Evolutionary conservation across 2,113 vertebrate genomes (phyloP).

Genomic region (Tichodroma muraria): DNA sequence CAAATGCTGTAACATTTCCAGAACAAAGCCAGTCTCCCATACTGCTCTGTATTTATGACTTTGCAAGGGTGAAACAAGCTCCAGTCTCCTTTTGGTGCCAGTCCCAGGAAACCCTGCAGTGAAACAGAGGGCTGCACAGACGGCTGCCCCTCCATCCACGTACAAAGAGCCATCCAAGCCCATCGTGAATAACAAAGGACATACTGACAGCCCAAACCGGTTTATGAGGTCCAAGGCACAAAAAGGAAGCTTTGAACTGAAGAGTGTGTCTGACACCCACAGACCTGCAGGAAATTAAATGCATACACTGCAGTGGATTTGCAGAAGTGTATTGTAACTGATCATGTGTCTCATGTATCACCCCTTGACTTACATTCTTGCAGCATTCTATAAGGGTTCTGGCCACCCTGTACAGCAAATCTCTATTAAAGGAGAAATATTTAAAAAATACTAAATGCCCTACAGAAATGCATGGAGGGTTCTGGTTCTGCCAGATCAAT

Average conservation of each 20-base stretch:
- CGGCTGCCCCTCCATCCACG: conserved; percentile 2
- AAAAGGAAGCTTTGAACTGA: neutral
- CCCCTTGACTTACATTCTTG: neutral
- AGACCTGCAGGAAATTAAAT: neutral
- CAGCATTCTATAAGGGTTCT: neutral
- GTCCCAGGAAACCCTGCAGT: neutral
- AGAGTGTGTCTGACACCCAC: neutral
- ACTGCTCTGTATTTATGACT: neutral
- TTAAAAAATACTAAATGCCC: neutral
- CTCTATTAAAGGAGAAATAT: neutral
- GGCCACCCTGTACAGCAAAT: neutral
- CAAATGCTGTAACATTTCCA: neutral
- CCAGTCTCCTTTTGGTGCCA: neutral
- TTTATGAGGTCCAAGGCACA: neutral
- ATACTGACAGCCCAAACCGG: neutral
- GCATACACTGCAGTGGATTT: neutral
- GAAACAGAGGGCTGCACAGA: conserved; percentile 42
- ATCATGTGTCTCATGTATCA: accelerated
- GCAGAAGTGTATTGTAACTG: neutral
- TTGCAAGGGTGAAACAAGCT: neutral
- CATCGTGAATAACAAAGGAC: neutral
- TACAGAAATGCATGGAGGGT: neutral
- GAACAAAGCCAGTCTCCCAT: neutral
- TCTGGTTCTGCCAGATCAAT: neutral
- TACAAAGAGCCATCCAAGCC: neutral